Base-by-base conservation (phyloP, 2,113 vertebrate species). In the Callionymus lyra region DNA sequence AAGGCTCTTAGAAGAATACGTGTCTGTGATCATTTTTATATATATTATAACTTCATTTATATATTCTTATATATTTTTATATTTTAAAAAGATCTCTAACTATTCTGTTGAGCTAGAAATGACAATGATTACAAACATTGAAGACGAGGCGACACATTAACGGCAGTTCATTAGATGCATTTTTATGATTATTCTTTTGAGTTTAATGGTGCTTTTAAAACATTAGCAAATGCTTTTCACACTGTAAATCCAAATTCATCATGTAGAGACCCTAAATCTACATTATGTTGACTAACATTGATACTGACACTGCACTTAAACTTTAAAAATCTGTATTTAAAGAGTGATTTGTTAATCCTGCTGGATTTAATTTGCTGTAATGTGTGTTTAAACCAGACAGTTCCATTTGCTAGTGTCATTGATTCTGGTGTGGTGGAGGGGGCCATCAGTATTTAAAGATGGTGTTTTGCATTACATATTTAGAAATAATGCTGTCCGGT, bases 391-490 rank as follows among this genome's bases (percentile, higher is more conserved):
- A 27, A 27, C 21, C 21, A 4, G 21, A 27, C 21, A 27, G 17
- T 34, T 10, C 14, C 33, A 31, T 50, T 61, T 47, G 42, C 21
- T 27, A 42, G n/a, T n/a, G n/a, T n/a, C n/a, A n/a, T 6, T 54
- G 0, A 41, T 62, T 62, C 66, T 76, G 63, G 48, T 56, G 47
- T 27, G 9, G 16, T 41, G 40, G 38, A 42, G 38, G 48, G 14
- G 16, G 42, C 47, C 45, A 59, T 52, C 63, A 60, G 67, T 72
- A 59, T 75, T 82, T 77, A 83, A 79, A 74, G 37, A 59, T 51
- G 57, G 59, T 77, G 61, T 77, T 76, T n/a, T n/a, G n/a, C n/a
- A n/a, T n/a, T 70, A 77, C 67, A 71, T 76, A 68, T 82, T 80
- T 69, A 72, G 70, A 71, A 70, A 37, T 50, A 79, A 82, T 60